Conservation (phyloP, 2,888 invertebrate genomes). For the Andricus curvator region DNA sequence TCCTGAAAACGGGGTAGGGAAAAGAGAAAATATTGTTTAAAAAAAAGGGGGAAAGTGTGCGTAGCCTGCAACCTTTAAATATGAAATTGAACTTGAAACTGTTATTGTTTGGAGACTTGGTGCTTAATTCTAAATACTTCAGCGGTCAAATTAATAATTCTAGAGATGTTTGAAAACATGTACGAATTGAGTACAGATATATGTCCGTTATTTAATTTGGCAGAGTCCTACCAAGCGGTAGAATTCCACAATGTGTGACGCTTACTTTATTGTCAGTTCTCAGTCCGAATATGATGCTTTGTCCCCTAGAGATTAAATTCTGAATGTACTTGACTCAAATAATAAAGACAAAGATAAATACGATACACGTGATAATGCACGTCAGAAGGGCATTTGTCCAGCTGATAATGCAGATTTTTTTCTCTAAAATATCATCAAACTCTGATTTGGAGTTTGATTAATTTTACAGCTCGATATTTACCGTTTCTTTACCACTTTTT, state of each 20-base stretch:
- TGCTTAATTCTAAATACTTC: background rate
- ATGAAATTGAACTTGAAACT: background rate
- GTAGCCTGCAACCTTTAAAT: too few species aligned
- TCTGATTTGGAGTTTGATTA: too few species aligned
- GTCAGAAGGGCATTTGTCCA: background rate
- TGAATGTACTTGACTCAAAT: background rate
- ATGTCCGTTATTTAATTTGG: background rate
- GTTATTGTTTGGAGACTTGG: background rate
- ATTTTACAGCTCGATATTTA: too few species aligned
- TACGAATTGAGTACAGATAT: background rate
- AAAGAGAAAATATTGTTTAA: too few species aligned
- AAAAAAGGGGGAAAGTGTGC: too few species aligned
- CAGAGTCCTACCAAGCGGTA: background rate
- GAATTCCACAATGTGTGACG: background rate
- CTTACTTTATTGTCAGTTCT: background rate
- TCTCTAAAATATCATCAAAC: too few species aligned
- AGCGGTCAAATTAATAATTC: conserved; percentile 27
- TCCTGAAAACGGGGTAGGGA: too few species aligned
- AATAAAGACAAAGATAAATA: background rate
- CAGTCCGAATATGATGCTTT: background rate
- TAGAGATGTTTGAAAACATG: background rate
- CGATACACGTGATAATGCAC: background rate
- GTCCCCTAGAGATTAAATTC: background rate
- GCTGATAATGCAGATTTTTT: background rate
- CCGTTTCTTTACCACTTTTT: too few species aligned